Conservation (phyloP, 2,888 invertebrate species). For the Pandemis cinnamomeana region DNA sequence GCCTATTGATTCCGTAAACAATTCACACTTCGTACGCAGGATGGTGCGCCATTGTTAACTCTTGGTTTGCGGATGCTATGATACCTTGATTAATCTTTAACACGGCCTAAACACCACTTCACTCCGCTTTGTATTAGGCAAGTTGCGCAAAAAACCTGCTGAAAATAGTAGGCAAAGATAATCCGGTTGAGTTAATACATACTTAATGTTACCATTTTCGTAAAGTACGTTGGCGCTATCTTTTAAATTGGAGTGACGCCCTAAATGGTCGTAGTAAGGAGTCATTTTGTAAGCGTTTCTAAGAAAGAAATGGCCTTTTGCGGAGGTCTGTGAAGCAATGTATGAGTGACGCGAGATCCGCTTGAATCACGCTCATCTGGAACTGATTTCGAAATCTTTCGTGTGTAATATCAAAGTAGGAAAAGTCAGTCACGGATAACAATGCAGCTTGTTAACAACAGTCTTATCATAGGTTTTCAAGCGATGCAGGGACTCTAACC, state of each 20-base stretch:
- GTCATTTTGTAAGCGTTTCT: slow-evolving; percentile 38
- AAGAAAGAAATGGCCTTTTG: slow-evolving; percentile 40
- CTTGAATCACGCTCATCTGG: slow-evolving; percentile 62
- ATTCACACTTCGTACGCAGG: slow-evolving; percentile 36
- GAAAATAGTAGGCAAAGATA: slow-evolving; percentile 8
- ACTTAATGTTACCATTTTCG: slow-evolving; percentile 27
- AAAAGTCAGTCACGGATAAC: neutral
- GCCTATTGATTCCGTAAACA: slow-evolving; percentile 39
- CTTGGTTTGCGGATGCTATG: slow-evolving; percentile 37
- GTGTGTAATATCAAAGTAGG: neutral
- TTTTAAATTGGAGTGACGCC: slow-evolving; percentile 27
- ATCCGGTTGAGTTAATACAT: slow-evolving; percentile 6
- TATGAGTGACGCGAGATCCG: slow-evolving; percentile 54
- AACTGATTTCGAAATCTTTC: slow-evolving; percentile 54
- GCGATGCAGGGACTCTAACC: too few species aligned
- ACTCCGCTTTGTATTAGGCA: slow-evolving; percentile 4
- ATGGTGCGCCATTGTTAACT: slow-evolving; percentile 33
- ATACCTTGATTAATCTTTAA: slow-evolving; percentile 31
- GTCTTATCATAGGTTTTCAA: neutral
- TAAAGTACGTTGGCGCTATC: slow-evolving; percentile 26
- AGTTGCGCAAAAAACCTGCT: slow-evolving; percentile 12
- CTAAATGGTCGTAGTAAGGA: slow-evolving; percentile 29
- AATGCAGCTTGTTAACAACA: neutral
- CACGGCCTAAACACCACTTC: slow-evolving; percentile 1
- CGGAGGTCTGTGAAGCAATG: slow-evolving; percentile 59